phyloP scores from a whole-genome alignment of 2,888 invertebrate genomes.

The Camptogramma bilineatum region DNA sequence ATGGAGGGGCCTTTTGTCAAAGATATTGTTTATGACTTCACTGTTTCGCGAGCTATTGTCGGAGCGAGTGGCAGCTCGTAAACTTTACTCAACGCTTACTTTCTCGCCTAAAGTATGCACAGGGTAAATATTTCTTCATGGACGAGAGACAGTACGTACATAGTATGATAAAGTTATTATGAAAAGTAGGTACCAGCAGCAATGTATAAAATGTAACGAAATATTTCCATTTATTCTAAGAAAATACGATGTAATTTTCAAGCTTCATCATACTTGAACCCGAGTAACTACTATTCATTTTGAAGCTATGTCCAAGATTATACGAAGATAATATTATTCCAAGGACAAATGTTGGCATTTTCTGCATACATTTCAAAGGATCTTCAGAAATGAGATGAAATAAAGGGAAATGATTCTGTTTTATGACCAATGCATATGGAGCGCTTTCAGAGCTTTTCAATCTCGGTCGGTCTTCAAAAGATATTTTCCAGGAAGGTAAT shows the following conservation, averaged over 20 bases:
- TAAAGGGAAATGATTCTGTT: slow-evolving; percentile 13
- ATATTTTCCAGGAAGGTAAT: neutral
- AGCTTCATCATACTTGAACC: neutral
- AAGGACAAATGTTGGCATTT: slow-evolving; percentile 11
- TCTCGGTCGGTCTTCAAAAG: slow-evolving; percentile 14
- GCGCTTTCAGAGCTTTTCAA: slow-evolving; percentile 15
- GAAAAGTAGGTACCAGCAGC: neutral
- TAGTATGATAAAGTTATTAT: neutral
- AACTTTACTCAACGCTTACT: slow-evolving; percentile 7
- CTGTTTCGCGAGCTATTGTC: slow-evolving; percentile 33
- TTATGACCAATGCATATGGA: slow-evolving; percentile 14
- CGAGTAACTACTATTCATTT: neutral
- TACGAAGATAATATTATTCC: neutral
- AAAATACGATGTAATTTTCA: neutral
- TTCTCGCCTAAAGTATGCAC: neutral
- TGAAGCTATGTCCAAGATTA: neutral
- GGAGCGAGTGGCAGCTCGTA: slow-evolving; percentile 30
- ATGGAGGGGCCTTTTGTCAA: slow-evolving; percentile 34
- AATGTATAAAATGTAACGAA: too few species aligned
- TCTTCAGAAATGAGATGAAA: slow-evolving; percentile 1
- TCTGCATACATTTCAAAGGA: neutral
- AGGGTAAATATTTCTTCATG: neutral
- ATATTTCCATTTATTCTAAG: neutral
- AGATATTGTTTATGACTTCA: slow-evolving; percentile 37
- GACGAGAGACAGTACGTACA: neutral